Evolutionary conservation across 2,797 vertebrate genomes (phyloP), one percentile per base, ranked within the genome.

Genomic region (Sebastes paucispinis): DNA sequence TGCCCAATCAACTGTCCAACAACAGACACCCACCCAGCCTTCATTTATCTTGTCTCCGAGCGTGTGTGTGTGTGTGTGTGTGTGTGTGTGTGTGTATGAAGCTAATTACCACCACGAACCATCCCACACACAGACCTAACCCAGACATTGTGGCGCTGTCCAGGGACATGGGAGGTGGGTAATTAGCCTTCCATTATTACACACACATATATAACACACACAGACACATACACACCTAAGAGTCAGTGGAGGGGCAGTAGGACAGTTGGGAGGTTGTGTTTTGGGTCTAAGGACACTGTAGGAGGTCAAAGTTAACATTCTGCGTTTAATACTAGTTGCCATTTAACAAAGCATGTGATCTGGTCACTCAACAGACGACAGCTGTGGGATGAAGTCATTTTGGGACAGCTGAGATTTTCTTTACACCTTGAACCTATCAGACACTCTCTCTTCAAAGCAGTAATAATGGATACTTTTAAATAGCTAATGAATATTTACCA

Each of bases 11-110:
- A 95, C 90, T 94, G 95, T 96, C 95, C 95, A 95, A 94, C 93
- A 95, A 95, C 93, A 93, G 90, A 95, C 93, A 92, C 91, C 92
- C 89, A 94, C 92, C 89, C 90, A 90, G 88, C 92, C 96, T 97
- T 97, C 97, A 97, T 99, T 99, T 98, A 97, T 99, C 97, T 98
- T 98, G 97, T 98, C 96, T 96, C 43, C 16, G 16, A 47, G 59
- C 69, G 34, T 36, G 34, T 36, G 79, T 96, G 94, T 96, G 73
- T 65, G 87, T 82, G 24, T 24, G 24, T 24, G 24, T 24, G 24
- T 24, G 24, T 24, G 87, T 76, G 80, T 80, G 68, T 81, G 79
- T 95, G 94, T 96, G 82, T 62, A 84, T 84, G 86, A 90, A 90
- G 88, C 97, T 98, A 98, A 99, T 99, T 98, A 98, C 97, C 96